Percentiles rank a stretch among this genome's conserved stretches.
Conservation (phyloP, 2,797 vertebrate species). For the Gastrophryne carolinensis region DNA sequence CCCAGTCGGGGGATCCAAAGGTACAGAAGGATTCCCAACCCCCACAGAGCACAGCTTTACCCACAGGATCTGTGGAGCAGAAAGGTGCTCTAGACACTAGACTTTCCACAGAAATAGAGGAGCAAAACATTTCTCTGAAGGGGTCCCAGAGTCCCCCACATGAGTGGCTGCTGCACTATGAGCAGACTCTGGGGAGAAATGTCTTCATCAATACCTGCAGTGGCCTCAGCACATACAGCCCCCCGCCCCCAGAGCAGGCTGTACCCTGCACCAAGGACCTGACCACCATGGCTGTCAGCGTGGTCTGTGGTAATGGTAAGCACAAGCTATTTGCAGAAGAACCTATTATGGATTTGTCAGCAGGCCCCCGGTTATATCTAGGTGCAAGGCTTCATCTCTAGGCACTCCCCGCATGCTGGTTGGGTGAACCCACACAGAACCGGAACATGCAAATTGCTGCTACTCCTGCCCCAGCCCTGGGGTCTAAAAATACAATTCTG, state of each 20-base stretch:
- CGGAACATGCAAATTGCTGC: no score
- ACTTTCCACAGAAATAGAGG: not conserved
- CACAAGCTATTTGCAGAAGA: not conserved
- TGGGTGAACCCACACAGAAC: no score
- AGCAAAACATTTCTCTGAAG: not conserved
- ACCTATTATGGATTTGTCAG: no score
- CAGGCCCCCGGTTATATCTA: no score
- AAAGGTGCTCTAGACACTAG: not conserved
- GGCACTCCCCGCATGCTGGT: no score
- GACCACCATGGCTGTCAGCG: conserved; percentile 84
- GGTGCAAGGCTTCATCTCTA: no score
- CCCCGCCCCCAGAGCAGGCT: conserved; percentile 62
- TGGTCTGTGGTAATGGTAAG: conserved; percentile 82
- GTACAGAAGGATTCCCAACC: not conserved
- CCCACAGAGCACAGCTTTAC: no score
- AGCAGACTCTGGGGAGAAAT: conserved; percentile 73
- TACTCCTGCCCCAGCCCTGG: no score
- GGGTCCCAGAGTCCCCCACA: not conserved
- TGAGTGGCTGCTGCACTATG: conserved; percentile 86
- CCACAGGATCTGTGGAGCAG: not conserved
- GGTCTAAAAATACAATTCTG: no score
- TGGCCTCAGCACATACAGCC: conserved; percentile 84
- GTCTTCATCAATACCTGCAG: conserved; percentile 88
- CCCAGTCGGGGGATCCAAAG: not conserved
- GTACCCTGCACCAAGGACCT: conserved; percentile 79